Evolutionary conservation across 2,888 invertebrate species (phyloP), one percentile per base, ranked within the genome.

Genomic region (Neria commutata): DNA sequence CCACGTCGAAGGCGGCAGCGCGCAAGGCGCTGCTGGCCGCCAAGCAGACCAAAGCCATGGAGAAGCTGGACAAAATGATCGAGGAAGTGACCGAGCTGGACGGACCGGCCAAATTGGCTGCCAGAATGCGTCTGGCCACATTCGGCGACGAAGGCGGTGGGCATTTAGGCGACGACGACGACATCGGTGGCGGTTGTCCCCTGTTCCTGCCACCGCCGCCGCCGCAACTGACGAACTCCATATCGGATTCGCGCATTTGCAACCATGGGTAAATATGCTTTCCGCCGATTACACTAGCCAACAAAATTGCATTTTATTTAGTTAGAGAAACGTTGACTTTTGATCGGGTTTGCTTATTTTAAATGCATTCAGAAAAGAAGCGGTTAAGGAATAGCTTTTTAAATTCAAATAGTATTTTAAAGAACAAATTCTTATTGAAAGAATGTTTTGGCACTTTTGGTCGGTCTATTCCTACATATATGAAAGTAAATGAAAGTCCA

Each of bases 11-110:
- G 63, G 73, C 75, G 16, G n/a, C n/a, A n/a, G 76, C 73, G 21
- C 73, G 79, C 11, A 81, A 80, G 60, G 78, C 78, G 0, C 73
- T 80, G 23, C 64, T 81, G 54, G 80, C 80, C 1, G 77, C 79
- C 33, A 81, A 81, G 55, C 81, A 82, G 64, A 76, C 79, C 0
- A 81, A 80, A 64, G 81, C 81, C 45, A 76, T 82, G 58, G 81
- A 82, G 55, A 80, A 81, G 65, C 61, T 82, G 48, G 82, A 82
- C 58, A 80, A 80, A 71, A 82, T 82, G 82, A 82, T 82, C 48
- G 82, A 82, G 59, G 82, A 81, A 56, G 80, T 74, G 0, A 75
- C 76, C 11, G 82, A 81, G 54, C 73, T 73, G n/a, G 81, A 80
- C 48, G 65, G 76, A 1, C 77, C 78, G 29, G 71, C 74, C n/a